Evolutionary conservation across 2,888 invertebrate species (phyloP).

Genomic region (Cephalotes varians): DNA sequence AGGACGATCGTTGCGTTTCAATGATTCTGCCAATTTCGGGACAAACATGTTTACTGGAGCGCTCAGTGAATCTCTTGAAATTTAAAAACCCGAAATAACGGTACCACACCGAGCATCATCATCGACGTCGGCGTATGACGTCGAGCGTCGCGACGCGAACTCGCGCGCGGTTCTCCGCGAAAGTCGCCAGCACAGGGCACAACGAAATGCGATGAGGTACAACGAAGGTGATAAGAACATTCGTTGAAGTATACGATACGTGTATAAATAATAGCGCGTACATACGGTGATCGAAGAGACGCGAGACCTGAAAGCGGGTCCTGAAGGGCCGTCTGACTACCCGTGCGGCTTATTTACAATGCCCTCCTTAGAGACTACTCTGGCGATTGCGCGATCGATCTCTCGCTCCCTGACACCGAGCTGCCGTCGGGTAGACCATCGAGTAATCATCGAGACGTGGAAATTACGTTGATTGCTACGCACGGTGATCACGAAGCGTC

Average conservation of each 20-base stretch:
- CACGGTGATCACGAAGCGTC: constrained; percentile 45
- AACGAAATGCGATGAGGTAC: constrained; percentile 62
- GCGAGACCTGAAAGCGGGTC: constrained; percentile 56
- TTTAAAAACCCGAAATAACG: constrained; percentile 37
- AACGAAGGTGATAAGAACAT: constrained; percentile 57
- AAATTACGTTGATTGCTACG: constrained; percentile 34
- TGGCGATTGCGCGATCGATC: constrained; percentile 39
- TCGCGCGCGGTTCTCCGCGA: constrained; percentile 3
- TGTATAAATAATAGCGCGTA: constrained; percentile 66
- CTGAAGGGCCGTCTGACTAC: constrained; percentile 71
- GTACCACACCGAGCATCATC: constrained; percentile 53
- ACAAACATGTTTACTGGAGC: constrained; percentile 20
- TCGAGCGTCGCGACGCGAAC: constrained; percentile 53
- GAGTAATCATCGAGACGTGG: constrained; percentile 9
- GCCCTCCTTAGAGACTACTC: constrained; percentile 67
- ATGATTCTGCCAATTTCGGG: neutral
- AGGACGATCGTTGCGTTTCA: neutral
- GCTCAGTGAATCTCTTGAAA: constrained; percentile 32
- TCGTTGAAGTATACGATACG: constrained; percentile 54
- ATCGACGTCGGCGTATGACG: constrained; percentile 57
- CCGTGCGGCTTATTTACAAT: constrained; percentile 72
- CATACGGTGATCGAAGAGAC: constrained; percentile 59
- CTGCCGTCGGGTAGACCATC: neutral
- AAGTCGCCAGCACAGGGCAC: constrained; percentile 12
- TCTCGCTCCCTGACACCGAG: constrained; percentile 26